These are phyloP conservation scores for Masnerella sp. DNA, from an alignment of 2,888 invertebrate species.

Conservation along the genomic window DNA sequence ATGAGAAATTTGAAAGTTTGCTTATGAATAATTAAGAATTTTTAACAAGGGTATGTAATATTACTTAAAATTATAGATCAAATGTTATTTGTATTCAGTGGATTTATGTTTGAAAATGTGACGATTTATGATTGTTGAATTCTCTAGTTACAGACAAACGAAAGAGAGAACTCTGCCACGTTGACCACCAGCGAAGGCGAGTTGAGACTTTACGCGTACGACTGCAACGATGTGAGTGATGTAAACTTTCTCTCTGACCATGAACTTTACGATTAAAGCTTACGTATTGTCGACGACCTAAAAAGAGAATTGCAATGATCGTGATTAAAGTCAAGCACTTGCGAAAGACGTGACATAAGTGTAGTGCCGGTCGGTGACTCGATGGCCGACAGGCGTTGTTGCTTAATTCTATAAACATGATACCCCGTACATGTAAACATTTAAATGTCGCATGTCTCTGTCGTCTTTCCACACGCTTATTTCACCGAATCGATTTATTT, in stretches of 20 bases:
- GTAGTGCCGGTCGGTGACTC: conserved; percentile 28
- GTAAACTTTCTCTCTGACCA: not conserved
- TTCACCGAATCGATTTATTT: conserved; percentile 59
- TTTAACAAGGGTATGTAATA: no score
- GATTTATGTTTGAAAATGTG: not conserved
- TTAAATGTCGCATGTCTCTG: conserved; percentile 74
- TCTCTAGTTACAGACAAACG: conserved; percentile 69
- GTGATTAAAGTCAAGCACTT: conserved; percentile 31
- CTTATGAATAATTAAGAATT: no score
- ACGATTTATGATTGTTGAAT: no score
- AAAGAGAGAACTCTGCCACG: conserved; percentile 76
- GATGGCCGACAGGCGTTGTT: conserved; percentile 17
- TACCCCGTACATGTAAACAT: conserved; percentile 69
- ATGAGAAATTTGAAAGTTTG: no score
- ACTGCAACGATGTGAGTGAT: conserved; percentile 76
- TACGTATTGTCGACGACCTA: conserved; percentile 4
- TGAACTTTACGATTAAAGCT: conserved; percentile 14
- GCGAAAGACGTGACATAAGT: conserved; percentile 28
- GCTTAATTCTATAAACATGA: conserved; percentile 46
- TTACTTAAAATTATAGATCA: no score
- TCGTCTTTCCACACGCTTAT: conserved; percentile 59
- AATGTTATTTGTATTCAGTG: not conserved
- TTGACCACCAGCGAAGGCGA: conserved; percentile 76
- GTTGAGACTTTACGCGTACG: conserved; percentile 75
- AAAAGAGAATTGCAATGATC: conserved; percentile 8